Evolutionary conservation across 2,113 vertebrate species (phyloP), one percentile per base, ranked within the genome.

Genomic region (Dunckerocampus dactyliophorus): DNA sequence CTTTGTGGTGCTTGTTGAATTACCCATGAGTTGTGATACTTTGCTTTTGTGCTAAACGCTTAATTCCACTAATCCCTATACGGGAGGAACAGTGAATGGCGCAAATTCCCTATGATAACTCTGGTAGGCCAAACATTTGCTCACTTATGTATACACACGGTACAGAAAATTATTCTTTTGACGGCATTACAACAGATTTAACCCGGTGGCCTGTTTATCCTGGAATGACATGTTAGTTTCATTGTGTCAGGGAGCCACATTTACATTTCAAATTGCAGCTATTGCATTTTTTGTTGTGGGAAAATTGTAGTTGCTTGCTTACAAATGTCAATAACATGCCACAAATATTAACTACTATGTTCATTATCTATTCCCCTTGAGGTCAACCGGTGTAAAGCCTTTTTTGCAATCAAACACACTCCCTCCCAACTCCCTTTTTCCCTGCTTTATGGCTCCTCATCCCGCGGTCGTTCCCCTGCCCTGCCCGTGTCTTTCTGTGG

Each of bases 1-100:
- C 53, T 81, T 81, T 84, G 84, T 75, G 77, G 50, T 0, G 61
- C 69, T 71, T 73, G 82, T 82, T 88, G 88, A 89, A 89, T 89
- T 87, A 89, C 86, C 45, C 86, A 89, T 88, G 88, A 89, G 88
- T 87, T 88, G 82, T 86, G 76, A 83, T 87, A 84, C 80, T 76
- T 78, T 43, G 76, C 80, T 72, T 88, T 88, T 88, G 84, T 85
- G 64, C 24, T 74, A 81, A 81, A 81, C 59, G 78, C 75, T 79
- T 88, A 88, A 85, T 82, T 82, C 81, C 68, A 65, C 86, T 89
- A 86, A 88, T 88, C 85, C 84, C 77, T 66, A 57, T 62, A 43
- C 39, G 39, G 74, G 76, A 79, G 62, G 72, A 84, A 86, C 74
- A 82, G 82, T 82, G 81, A 82, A 89, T 83, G 84, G 82, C 19